Conservation (phyloP, 1,140 invertebrate genomes). For the Leucophenga varia region DNA sequence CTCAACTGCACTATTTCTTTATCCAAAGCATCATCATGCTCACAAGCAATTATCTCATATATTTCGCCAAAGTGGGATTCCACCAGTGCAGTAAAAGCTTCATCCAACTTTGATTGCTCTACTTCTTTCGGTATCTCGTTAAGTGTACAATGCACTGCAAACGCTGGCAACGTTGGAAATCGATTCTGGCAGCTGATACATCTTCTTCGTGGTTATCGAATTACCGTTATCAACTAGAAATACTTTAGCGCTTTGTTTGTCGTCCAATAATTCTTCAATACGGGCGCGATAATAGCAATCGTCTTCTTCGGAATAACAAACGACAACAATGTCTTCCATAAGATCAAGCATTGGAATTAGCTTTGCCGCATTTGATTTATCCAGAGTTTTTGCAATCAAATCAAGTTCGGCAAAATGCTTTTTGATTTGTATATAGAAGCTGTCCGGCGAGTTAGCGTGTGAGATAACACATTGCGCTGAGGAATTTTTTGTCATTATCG, state of each 20-base stretch:
- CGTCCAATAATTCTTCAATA: constrained; percentile 62
- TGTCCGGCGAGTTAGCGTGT: constrained; percentile 66
- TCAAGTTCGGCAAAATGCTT: constrained; percentile 63
- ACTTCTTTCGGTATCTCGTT: constrained; percentile 27
- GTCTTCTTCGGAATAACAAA: constrained; percentile 69
- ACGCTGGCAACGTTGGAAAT: constrained; percentile 60
- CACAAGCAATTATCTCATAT: constrained; percentile 30
- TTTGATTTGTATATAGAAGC: constrained; percentile 73
- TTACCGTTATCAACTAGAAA: constrained; percentile 75
- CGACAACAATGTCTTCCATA: constrained; percentile 45
- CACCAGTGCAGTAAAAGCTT: constrained; percentile 31
- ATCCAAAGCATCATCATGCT: constrained; percentile 10
- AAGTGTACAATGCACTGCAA: constrained; percentile 66
- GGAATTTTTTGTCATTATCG: constrained; percentile 11
- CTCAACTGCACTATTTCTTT: constrained; percentile 25
- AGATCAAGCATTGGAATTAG: not conserved
- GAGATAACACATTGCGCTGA: constrained; percentile 57
- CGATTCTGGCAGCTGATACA: constrained; percentile 64
- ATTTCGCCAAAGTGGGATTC: constrained; percentile 50
- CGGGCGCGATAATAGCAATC: constrained; percentile 69
- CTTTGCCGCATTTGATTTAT: constrained; percentile 20
- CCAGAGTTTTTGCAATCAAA: constrained; percentile 61
- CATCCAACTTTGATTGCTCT: constrained; percentile 22
- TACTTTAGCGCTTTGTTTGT: constrained; percentile 61
- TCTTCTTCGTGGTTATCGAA: constrained; percentile 60